phyloP scores from a whole-genome alignment of 92 coral and sea anemone genomes.

The Galaxea fascicularis region DNA sequence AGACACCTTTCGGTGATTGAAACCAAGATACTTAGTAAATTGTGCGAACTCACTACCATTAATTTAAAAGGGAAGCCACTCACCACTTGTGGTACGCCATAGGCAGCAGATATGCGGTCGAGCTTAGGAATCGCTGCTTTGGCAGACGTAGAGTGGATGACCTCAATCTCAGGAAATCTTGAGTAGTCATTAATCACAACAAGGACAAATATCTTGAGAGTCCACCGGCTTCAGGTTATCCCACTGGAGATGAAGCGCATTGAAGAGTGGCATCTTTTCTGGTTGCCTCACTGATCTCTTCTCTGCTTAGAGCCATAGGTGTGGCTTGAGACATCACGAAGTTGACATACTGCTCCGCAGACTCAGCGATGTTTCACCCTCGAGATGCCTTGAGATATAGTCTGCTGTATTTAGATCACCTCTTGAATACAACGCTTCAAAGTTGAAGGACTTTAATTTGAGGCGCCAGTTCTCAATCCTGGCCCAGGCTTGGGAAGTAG shows the following conservation, averaged over 20 bases:
- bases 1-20: slow-evolving; percentile 68
- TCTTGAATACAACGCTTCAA: slow-evolving; percentile 33
- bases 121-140: too few species aligned
- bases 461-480: slow-evolving; percentile 42
- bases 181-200: slow-evolving; percentile 10
- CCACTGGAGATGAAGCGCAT: slow-evolving; percentile 55
- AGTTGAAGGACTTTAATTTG: slow-evolving; percentile 23
- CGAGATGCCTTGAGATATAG: slow-evolving; percentile 47
- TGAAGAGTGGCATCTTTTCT: slow-evolving; percentile 48
- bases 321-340: too few species aligned
- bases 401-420: too few species aligned
- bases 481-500: slow-evolving; percentile 42
- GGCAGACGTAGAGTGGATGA: too few species aligned
- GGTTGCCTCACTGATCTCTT: slow-evolving; percentile 33
- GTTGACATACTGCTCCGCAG: slow-evolving; percentile 44
- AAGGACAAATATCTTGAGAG: slow-evolving; percentile 43
- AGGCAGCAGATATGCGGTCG: too few species aligned
- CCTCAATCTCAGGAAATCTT: too few species aligned
- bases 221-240: slow-evolving; percentile 45
- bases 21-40: slow-evolving; percentile 55
- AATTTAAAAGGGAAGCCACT: slow-evolving; percentile 74
- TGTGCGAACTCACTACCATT: slow-evolving; percentile 38
- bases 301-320: slow-evolving; percentile 34
- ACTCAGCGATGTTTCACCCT: slow-evolving; percentile 28
- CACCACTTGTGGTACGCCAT: too few species aligned